Base-by-base conservation (phyloP, 2,888 invertebrate species). In the Anodontia alba region DNA sequence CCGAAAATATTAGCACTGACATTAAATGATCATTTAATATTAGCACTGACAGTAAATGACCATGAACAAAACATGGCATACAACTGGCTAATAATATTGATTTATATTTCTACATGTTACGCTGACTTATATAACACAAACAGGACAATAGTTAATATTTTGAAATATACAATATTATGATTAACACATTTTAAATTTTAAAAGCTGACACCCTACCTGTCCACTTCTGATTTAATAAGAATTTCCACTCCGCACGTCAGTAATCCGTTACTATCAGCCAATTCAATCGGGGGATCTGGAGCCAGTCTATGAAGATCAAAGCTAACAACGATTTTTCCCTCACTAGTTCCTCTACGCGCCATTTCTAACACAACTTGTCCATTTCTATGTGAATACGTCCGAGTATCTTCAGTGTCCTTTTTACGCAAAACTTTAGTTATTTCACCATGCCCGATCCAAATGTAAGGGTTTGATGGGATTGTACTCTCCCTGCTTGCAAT, bases 401-500 rank as follows among this genome's bases (percentile, higher is more conserved):
- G 12, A 33, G 62, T 33, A 17, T 15, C 20, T 31, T 33, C 33
- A 20, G 17, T 17, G 33, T 62, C 62, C 17, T 33, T 31, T 62
- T 62, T 62, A 17, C 29, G 67, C 20, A 8, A 69, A 17, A 84
- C 69, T 43, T 70, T 73, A 42, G 69, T 68, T 15, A 81, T 46
- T 54, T 72, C 33, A 10, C 72, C 84, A 62, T 84, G 84, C n/a
- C 76, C 80, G 38, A 81, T 46, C 84, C 81, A 81, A 29, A 81
- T 57, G 15, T 23, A 5, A 5, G 31, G 33, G 12, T 1, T 7
- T 5, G 62, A 8, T 12, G 5, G 31, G 1, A 2, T 54, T 54
- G 7, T 33, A 8, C 1, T 62, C 23, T 29, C 29, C 29, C 17
- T 10, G 15, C 7, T 29, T 3, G 54, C 23, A 1, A n/a, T 54